A percentile compares a stretch with the other conserved stretches of the same genome.
Evolutionary conservation across 2,888 invertebrate genomes (phyloP).

Genomic region (Phalera bucephala): DNA sequence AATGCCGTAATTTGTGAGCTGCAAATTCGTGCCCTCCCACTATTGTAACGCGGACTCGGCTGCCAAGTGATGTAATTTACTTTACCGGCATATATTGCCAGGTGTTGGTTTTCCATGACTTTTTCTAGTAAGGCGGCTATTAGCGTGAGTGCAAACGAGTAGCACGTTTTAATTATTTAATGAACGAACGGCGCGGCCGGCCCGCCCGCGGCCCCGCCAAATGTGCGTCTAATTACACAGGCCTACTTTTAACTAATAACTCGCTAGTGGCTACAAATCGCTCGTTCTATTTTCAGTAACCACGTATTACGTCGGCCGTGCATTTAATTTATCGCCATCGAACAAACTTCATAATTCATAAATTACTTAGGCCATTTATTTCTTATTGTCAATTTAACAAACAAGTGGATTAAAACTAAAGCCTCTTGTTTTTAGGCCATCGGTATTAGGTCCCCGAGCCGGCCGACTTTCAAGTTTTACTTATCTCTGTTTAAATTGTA

Average conservation of each 20-base stretch:
- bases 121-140: conserved; percentile 19
- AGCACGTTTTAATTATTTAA: conserved; percentile 58
- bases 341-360: conserved; percentile 3
- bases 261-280: conserved; percentile 56
- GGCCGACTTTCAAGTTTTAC: conserved; percentile 52
- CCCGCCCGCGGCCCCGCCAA: conserved; percentile 46
- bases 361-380: conserved; percentile 10
- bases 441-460: conserved; percentile 16
- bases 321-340: conserved; percentile 8
- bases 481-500: conserved; percentile 62
- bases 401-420: conserved; percentile 24
- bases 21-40: conserved; percentile 36
- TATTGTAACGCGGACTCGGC: conserved; percentile 31
- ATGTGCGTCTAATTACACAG: conserved; percentile 69
- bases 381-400: conserved; percentile 20
- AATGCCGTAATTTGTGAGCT: conserved; percentile 60
- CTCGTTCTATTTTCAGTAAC: conserved; percentile 52
- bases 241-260: conserved; percentile 65
- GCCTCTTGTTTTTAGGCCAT: conserved; percentile 23
- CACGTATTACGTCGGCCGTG: conserved; percentile 18
- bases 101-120: conserved; percentile 44
- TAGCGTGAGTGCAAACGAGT: conserved; percentile 45
- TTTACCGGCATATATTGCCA: conserved; percentile 24
- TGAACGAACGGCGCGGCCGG: conserved; percentile 34
- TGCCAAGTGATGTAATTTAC: conserved; percentile 39